Evolutionary conservation across 2,888 invertebrate genomes (phyloP), one percentile per base, ranked within the genome.

Genomic region (Tipula lateralis): DNA sequence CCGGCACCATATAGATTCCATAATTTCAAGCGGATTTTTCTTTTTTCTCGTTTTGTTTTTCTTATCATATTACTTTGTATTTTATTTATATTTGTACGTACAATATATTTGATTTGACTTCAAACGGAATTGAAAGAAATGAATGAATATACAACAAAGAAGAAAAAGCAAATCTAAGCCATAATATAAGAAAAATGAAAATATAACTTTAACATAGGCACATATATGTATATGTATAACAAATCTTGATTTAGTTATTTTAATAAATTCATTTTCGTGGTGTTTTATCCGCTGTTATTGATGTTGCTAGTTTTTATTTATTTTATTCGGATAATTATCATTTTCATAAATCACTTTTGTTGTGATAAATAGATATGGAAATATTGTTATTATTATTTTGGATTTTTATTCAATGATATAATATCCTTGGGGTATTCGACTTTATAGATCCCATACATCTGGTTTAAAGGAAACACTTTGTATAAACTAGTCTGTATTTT

Each of bases 1-100:
- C 85, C 83, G 84, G 83, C 82, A 82, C 82, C 82, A 82, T 29
- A 83, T 39, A 83, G 83, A 34, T 36, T 83, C 83, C 83, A 83
- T 83, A 36, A 66, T 29, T 82, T 30, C 82, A 82, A 30, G 82
- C 30, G 82, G 82, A 82, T 82, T 30, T 82, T 82, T 82, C n/a
- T n/a, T n/a, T n/a, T n/a, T n/a, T n/a, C n/a, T 81, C 9, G 81
- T 29, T 9, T 81, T 30, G 16, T 66, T 66, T 66, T 66, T 66
- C 66, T 66, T 66, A 66, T 66, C 66, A 66, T 24, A 66, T 66
- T 66, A 66, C 66, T 66, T 66, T 66, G 66, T 66, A 66, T 66
- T 66, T 66, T 66, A 66, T 66, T 66, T 66, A 66, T 66, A 24
- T 66, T 19, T 66, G 24, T 24, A 66, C 24, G n/a, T n/a, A n/a